Evolutionary conservation across 2,113 vertebrate genomes (phyloP).

Genomic region (Sturnira hondurensis): DNA sequence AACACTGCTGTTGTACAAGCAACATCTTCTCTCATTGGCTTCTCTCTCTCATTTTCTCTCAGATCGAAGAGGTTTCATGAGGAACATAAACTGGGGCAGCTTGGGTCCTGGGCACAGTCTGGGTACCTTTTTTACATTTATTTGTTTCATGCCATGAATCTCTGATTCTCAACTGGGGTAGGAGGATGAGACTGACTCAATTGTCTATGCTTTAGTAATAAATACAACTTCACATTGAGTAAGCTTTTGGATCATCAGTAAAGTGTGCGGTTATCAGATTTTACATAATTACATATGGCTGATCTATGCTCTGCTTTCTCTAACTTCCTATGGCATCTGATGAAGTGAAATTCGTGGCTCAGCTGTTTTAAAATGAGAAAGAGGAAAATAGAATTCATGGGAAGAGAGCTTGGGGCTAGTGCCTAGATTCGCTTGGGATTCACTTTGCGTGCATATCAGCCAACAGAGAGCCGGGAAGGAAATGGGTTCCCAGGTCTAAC

Average conservation of each 20-base stretch:
- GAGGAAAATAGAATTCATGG: neutral
- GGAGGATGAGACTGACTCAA: neutral
- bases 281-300: neutral
- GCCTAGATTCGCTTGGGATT: neutral
- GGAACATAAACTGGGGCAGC: neutral
- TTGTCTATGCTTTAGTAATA: conserved; percentile 9
- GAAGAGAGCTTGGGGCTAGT: neutral
- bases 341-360: neutral
- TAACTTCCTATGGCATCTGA: conserved; percentile 29
- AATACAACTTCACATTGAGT: neutral
- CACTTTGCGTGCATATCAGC: neutral
- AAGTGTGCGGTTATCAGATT: neutral
- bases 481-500: neutral
- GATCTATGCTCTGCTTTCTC: neutral
- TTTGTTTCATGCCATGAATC: neutral
- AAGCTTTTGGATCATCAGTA: neutral
- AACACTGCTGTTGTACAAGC: neutral
- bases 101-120: neutral
- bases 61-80: neutral
- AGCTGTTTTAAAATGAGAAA: neutral
- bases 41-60: no score
- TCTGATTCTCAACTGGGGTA: neutral
- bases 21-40: neutral
- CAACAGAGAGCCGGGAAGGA: neutral
- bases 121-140: neutral